These are phyloP conservation scores for Dallia pectoralis DNA, from an alignment of 2,797 vertebrate genomes.

Conservation along the genomic window DNA sequence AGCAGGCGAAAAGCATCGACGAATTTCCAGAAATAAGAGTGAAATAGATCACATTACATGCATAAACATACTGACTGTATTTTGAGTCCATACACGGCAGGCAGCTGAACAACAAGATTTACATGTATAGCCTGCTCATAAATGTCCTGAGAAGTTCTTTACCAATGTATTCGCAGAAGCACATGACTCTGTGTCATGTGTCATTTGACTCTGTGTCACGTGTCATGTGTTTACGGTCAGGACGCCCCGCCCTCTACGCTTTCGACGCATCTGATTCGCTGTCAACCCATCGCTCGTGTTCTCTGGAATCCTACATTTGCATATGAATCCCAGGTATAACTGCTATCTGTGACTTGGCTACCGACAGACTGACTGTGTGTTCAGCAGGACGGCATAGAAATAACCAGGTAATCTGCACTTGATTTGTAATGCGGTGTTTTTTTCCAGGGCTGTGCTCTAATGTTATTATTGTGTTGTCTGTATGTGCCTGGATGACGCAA, in stretches of 20 bases:
- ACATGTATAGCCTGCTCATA: no score
- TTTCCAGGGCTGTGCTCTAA: background rate
- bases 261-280: conserved; percentile 53
- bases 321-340: conserved; percentile 28
- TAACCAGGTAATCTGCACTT: background rate
- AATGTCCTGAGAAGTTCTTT: no score
- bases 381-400: background rate
- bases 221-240: conserved; percentile 23
- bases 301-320: conserved; percentile 27
- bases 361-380: fast-evolving
- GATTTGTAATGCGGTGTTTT: background rate
- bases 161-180: conserved; percentile 5
- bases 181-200: conserved; percentile 43
- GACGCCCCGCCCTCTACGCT: conserved; percentile 28
- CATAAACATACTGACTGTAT: no score
- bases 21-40: no score
- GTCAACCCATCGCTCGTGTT: background rate
- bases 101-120: no score
- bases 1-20: no score
- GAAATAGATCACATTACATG: no score
- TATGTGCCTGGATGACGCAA: background rate
- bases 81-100: no score
- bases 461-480: conserved; percentile 16
- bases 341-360: background rate
- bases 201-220: conserved; percentile 44